Base-by-base conservation (phyloP, 2,888 invertebrate species). In the Gryllus longicercus region DNA sequence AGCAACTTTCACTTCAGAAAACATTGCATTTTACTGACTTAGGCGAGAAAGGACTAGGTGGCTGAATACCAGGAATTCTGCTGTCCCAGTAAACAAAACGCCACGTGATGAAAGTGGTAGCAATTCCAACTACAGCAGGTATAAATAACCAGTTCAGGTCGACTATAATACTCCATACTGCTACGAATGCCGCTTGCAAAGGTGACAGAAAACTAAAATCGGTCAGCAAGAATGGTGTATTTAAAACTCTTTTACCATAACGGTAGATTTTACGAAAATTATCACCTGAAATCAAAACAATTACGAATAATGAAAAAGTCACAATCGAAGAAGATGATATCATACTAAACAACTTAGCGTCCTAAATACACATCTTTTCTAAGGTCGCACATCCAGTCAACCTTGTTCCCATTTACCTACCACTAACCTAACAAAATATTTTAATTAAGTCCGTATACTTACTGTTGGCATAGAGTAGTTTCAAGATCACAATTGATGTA, bases 21-120 rank as follows among this genome's bases (percentile, higher is more conserved):
- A 38, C 38, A 38, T 63, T 11, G 14, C 63, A 63, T 18, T 8
- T 63, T 11, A 63, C 16, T 63, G 12, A 14, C 63, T 63, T 63
- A 5, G 63, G 63, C n/a, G 63, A 63, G n/a, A 63, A 63, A 63
- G 63, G 63, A 63, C 63, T 63, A 63, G 63, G 63, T 63, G 63
- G 63, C 14, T 63, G 16, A 63, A 63, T n/a, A 18, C 63, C 63
- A 18, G 63, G 63, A 18, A 63, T 63, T 8, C 63, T 63, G n/a
- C 63, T 63, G n/a, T 63, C 63, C 14, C n/a, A n/a, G 63, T 63
- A 63, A 63, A 63, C 63, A 14, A 63, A 18, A 63, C 14, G n/a
- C 63, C 63, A 63, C 14, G 63, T 63, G 14, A 63, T 63, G n/a
- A 14, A 63, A 5, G 63, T 63, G 14, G 63, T 63, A 5, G 63